Percentiles rank a stretch among this genome's conserved stretches.
Evolutionary conservation across 2,888 invertebrate species (phyloP).

Genomic region (Zelleria hepariella): DNA sequence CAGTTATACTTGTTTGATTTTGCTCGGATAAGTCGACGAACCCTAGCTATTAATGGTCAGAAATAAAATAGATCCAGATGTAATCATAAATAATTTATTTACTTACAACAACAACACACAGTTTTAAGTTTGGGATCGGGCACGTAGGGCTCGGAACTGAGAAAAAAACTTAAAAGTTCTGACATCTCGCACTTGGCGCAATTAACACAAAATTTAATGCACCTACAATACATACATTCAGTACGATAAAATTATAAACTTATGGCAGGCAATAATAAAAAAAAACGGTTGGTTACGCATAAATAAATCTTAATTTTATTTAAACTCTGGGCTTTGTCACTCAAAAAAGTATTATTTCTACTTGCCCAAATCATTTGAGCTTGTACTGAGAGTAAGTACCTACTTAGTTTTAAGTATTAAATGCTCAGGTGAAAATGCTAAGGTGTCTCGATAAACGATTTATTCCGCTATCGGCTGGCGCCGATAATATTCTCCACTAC

Average conservation of each 20-base stretch:
- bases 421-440: no score
- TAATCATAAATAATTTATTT: slow-evolving; percentile 13
- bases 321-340: no score
- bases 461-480: no score
- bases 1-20: slow-evolving; percentile 38
- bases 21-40: not conserved
- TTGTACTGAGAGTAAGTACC: not conserved
- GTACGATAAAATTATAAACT: slow-evolving; percentile 4
- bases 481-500: no score
- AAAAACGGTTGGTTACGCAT: not conserved
- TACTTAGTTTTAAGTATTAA: no score
- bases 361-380: no score
- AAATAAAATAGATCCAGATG: not conserved
- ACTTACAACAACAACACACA: not conserved
- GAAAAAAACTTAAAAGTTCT: not conserved
- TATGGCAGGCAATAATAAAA: not conserved
- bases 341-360: no score
- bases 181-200: not conserved
- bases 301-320: not conserved
- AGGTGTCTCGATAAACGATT: no score
- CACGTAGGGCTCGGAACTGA: not conserved
- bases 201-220: not conserved
- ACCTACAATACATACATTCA: not conserved
- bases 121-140: not conserved
- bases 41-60: not conserved